A percentile compares a stretch with the other conserved stretches of the same genome.
Conservation (phyloP, 2,888 invertebrate species). For the Torymus aiolomorphi region DNA sequence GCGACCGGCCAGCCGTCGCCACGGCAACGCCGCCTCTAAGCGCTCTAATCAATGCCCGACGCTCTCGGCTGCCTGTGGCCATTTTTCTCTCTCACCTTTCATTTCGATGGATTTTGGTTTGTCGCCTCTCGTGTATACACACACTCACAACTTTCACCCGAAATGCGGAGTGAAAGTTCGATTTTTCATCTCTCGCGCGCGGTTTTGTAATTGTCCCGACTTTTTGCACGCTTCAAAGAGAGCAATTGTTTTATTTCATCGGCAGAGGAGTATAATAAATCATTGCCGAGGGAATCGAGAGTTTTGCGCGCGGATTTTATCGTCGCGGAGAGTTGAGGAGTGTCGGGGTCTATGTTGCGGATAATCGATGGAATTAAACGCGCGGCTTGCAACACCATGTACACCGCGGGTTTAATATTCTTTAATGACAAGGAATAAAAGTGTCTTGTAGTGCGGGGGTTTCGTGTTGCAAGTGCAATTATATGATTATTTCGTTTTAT, state of each 20-base stretch:
- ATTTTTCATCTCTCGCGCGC: slow-evolving; percentile 29
- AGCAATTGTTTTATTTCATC: slow-evolving; percentile 27
- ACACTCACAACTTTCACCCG: slow-evolving; percentile 28
- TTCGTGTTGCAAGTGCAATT: not conserved
- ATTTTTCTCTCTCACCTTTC: not conserved
- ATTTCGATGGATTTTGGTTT: too few species aligned
- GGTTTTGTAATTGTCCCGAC: slow-evolving; percentile 35
- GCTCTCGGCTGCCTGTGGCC: not conserved
- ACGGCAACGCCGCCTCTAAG: slow-evolving; percentile 44
- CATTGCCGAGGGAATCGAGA: slow-evolving; percentile 1
- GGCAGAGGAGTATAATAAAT: slow-evolving; percentile 17
- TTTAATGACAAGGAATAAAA: slow-evolving; percentile 21
- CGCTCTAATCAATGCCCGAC: slow-evolving; percentile 44
- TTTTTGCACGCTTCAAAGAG: slow-evolving; percentile 17
- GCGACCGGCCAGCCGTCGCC: slow-evolving; percentile 33
- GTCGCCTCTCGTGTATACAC: too few species aligned
- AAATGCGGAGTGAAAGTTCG: slow-evolving; percentile 47
- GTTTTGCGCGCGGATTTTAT: slow-evolving; percentile 19
- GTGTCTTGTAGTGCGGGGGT: not conserved
- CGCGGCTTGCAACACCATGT: not conserved
- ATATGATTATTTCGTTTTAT: not conserved
- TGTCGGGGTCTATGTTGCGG: not conserved
- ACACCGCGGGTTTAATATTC: not conserved
- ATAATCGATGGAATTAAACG: slow-evolving; percentile 22
- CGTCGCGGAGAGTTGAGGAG: not conserved